These are phyloP conservation scores for Hypsopygia costalis DNA, from an alignment of 2,888 invertebrate genomes.

Conservation along the genomic window DNA sequence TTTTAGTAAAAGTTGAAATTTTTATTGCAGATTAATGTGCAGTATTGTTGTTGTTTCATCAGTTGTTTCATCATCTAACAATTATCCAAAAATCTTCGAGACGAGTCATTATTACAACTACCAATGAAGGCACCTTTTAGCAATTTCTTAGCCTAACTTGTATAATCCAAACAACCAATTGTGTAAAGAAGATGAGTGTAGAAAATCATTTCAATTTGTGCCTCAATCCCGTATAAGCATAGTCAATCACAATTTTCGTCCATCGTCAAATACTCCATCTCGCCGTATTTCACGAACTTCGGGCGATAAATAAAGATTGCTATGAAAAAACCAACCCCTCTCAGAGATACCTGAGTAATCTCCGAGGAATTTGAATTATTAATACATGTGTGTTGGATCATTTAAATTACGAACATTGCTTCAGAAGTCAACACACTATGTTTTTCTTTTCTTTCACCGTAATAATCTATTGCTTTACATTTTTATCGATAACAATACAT, in stretches of 20 bases:
- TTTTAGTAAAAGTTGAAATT: no score
- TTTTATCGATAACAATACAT: no score
- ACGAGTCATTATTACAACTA: no score
- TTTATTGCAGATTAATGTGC: no score
- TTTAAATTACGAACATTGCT: neutral
- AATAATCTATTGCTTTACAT: no score
- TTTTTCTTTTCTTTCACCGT: no score
- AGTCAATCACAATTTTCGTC: constrained; percentile 28
- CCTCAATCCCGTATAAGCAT: constrained; percentile 23
- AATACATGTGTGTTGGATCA: neutral
- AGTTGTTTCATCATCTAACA: no score
- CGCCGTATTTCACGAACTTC: constrained; percentile 33
- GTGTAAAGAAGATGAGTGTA: neutral
- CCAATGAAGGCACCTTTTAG: no score
- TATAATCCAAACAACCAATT: no score
- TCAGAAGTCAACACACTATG: neutral
- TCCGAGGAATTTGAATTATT: neutral
- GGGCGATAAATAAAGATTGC: constrained; percentile 34
- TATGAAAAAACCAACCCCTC: constrained; percentile 17
- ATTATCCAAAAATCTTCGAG: no score
- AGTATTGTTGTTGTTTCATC: no score
- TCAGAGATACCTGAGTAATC: constrained; percentile 2
- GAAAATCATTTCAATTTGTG: constrained; percentile 20
- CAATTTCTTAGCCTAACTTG: no score
- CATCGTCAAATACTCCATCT: constrained; percentile 24